These are phyloP conservation scores for Naso thynnoides DNA, from an alignment of 2,797 vertebrate species.

Conservation along the genomic window DNA sequence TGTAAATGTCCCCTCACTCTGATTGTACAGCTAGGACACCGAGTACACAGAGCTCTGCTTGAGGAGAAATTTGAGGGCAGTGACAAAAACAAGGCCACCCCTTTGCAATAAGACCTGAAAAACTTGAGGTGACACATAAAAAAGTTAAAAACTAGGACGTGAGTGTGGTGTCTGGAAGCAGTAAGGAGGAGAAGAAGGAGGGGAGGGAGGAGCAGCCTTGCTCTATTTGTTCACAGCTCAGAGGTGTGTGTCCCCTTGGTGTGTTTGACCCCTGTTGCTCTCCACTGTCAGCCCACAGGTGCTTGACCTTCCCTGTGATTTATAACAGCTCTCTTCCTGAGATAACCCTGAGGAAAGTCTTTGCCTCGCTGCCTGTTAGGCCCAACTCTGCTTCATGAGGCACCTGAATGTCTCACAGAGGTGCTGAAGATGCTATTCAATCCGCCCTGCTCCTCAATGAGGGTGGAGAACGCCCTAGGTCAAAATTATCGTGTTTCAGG, in stretches of 20 bases:
- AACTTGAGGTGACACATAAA: slow-evolving; percentile 77
- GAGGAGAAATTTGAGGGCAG: slow-evolving; percentile 54
- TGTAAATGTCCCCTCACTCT: slow-evolving; percentile 5
- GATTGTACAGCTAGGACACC: slow-evolving; percentile 45
- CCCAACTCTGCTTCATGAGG: slow-evolving; percentile 9
- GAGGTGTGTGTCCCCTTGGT: slow-evolving; percentile 36
- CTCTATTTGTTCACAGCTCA: slow-evolving; percentile 64
- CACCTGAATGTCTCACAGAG: slow-evolving; percentile 38
- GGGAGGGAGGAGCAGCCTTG: slow-evolving; percentile 41
- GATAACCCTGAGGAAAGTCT: slow-evolving; percentile 45
- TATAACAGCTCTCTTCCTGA: slow-evolving; percentile 55
- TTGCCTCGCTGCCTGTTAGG: neutral
- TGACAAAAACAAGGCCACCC: slow-evolving; percentile 71
- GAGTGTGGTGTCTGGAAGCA: slow-evolving; percentile 50
- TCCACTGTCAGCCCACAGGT: slow-evolving; percentile 51
- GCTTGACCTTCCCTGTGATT: slow-evolving; percentile 71
- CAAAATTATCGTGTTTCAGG: slow-evolving; percentile 47
- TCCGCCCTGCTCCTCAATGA: neutral
- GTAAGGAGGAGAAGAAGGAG: slow-evolving; percentile 11
- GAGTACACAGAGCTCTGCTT: slow-evolving; percentile 34
- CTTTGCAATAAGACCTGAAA: slow-evolving; percentile 50
- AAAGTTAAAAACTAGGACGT: slow-evolving; percentile 75
- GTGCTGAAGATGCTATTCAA: slow-evolving; percentile 29
- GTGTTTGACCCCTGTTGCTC: slow-evolving; percentile 59
- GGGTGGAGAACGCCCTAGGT: slow-evolving; percentile 11